Conservation (phyloP, 2,113 vertebrate genomes). For the Myrmecophaga tridactyla region DNA sequence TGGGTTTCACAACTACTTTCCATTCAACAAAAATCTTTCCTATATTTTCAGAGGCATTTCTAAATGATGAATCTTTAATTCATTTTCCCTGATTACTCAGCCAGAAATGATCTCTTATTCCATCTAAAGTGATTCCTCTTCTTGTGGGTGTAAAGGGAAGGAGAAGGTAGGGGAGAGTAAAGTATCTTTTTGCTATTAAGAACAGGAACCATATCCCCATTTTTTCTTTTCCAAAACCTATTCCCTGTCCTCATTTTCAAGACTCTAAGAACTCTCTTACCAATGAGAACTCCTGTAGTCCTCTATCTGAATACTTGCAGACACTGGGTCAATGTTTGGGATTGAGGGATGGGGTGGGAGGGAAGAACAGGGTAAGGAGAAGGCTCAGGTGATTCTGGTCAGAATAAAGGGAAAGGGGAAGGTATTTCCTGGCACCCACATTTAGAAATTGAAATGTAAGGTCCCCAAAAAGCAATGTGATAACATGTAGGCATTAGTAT, state of each 20-base stretch:
- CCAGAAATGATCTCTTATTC: background rate
- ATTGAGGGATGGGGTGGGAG: fast-evolving
- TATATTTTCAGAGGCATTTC: background rate
- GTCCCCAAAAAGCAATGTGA: background rate
- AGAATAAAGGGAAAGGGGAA: background rate
- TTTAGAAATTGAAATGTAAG: background rate
- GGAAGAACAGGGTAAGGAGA: background rate
- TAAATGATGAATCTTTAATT: background rate
- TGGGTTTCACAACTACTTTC: background rate
- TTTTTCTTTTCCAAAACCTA: background rate
- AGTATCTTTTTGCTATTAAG: background rate
- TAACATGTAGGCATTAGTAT: background rate
- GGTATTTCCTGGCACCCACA: background rate
- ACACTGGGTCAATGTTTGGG: background rate
- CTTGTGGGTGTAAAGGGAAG: background rate
- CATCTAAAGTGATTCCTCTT: background rate
- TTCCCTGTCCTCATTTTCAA: background rate
- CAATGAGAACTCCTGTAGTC: background rate
- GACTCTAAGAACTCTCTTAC: background rate
- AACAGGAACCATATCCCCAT: background rate
- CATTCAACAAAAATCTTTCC: background rate
- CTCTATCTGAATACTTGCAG: background rate
- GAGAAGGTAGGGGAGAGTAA: background rate
- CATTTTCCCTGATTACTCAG: background rate
- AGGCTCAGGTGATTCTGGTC: background rate